Evolutionary conservation across 2,888 invertebrate genomes (phyloP), one percentile per base, ranked within the genome.

Genomic region (Phyllotreta cruciferae): DNA sequence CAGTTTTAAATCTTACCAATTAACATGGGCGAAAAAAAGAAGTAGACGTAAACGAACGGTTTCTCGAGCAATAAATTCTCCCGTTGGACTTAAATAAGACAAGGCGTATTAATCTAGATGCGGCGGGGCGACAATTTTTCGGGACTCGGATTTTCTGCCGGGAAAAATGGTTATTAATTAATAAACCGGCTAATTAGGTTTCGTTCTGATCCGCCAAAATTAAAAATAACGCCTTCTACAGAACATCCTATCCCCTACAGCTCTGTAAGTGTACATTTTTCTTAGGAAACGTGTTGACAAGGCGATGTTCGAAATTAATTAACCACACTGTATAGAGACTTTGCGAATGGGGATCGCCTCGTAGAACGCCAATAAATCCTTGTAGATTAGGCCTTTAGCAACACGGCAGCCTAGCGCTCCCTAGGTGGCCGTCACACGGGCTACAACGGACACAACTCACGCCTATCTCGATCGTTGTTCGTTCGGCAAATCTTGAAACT

Each of bases 401-500:
- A 39, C 37, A 53, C 53, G 39, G 53, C 53, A 53, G 53, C 39
- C 53, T 53, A 53, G 53, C 53, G 39, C 53, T 53, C 53, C 53
- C 53, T 53, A 53, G 53, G 53, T 53, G 53, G 53, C 53, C 53
- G 53, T 53, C 53, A 53, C 53, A 53, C 53, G 38, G 36, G 53
- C 7, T 45, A 62, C 57, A 55, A 55, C 63, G 41, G 50, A 63
- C 58, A 63, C 63, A 63, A 63, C 63, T 63, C 60, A 60, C 60
- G 42, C 45, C 56, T 66, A 66, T 66, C 66, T 50, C 56, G 66
- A 66, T 66, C 62, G 53, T 52, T 61, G 56, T 66, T 66, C 63
- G 55, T 66, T 55, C 56, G 55, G 66, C 55, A 38, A 60, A 66
- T 62, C 62, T 66, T 60, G 36, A 39, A 36, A 66, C 62, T 66